Evolutionary conservation across 2,113 vertebrate genomes (phyloP).

Genomic region (Telmatochromis sp.): DNA sequence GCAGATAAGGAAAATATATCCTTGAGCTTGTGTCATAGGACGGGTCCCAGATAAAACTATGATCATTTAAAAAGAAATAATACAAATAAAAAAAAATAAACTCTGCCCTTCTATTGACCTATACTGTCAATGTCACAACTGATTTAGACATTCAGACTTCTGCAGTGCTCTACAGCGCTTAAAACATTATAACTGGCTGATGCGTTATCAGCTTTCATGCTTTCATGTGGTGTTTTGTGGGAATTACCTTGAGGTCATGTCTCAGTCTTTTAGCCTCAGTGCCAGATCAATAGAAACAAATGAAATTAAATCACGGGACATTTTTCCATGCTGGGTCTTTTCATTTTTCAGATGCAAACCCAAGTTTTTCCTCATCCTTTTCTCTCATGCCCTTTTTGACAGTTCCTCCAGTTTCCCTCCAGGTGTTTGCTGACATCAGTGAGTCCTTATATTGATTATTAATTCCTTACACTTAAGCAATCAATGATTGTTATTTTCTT

Average conservation of each 20-base stretch:
- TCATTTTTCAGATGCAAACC: background rate
- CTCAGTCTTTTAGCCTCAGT: background rate
- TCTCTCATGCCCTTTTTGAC: background rate
- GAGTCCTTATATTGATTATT: background rate
- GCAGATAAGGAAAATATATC: background rate
- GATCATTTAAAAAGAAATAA: background rate
- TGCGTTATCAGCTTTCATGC: background rate
- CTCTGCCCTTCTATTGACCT: background rate
- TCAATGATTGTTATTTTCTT: background rate
- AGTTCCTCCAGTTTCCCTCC: background rate
- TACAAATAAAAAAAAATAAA: background rate
- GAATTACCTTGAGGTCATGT: background rate
- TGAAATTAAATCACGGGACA: background rate
- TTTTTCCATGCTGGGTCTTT: background rate
- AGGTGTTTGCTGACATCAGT: background rate
- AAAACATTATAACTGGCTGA: background rate
- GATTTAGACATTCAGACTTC: background rate
- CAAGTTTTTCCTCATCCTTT: background rate
- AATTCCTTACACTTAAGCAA: background rate
- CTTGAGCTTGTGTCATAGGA: background rate
- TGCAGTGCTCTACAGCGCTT: background rate
- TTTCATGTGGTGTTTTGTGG: background rate
- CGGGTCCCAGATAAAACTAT: background rate
- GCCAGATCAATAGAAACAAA: background rate
- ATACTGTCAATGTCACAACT: background rate